A percentile compares a stretch with the other conserved stretches of the same genome.
These are phyloP conservation scores for Perca schrenkii DNA, from an alignment of 2,113 vertebrate genomes.

Conservation along the genomic window DNA sequence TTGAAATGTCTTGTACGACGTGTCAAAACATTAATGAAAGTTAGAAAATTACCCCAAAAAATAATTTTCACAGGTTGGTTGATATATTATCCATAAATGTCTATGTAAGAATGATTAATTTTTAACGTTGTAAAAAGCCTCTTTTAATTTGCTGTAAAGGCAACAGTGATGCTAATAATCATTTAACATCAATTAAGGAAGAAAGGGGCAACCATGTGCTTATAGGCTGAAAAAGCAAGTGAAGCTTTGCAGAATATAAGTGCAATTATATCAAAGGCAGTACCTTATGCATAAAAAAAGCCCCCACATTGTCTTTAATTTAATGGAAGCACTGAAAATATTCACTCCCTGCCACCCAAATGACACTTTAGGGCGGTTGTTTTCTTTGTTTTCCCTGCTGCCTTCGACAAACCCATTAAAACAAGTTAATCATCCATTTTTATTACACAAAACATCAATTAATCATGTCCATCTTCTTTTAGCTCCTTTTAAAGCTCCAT, in stretches of 20 bases:
- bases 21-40: neutral
- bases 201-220: slow-evolving; percentile 5
- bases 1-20: neutral
- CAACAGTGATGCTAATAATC: neutral
- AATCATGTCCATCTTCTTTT: slow-evolving; percentile 54
- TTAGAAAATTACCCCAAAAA: neutral
- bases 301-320: slow-evolving; percentile 12
- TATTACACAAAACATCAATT: slow-evolving; percentile 65
- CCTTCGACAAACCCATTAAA: slow-evolving; percentile 56
- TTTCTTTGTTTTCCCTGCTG: slow-evolving; percentile 12
- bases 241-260: slow-evolving; percentile 18
- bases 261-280: slow-evolving; percentile 35
- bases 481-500: slow-evolving; percentile 52
- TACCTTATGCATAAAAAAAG: slow-evolving; percentile 28
- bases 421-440: slow-evolving; percentile 57
- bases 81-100: neutral
- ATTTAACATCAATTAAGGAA: neutral
- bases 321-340: slow-evolving; percentile 26
- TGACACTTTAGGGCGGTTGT: slow-evolving; percentile 29
- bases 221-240: slow-evolving; percentile 38
- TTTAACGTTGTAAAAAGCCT: neutral
- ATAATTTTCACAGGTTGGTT: neutral
- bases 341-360: slow-evolving; percentile 18
- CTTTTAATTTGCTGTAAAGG: neutral
- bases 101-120: neutral